Evolutionary conservation across 2,888 invertebrate genomes (phyloP), one percentile per base, ranked within the genome.

Genomic region (Cosmia trapezina): DNA sequence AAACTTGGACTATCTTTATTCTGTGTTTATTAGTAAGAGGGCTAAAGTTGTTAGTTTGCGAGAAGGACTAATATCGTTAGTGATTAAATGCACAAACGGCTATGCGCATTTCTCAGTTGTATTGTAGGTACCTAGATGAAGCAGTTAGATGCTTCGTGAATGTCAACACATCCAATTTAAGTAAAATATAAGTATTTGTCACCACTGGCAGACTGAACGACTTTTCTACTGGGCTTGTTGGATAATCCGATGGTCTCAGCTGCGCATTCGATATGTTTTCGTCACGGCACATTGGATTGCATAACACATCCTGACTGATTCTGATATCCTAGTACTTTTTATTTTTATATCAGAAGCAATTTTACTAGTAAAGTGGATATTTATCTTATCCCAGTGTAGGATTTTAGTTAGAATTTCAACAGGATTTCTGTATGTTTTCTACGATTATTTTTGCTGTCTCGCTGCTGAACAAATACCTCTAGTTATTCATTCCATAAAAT

Each of bases 261-360:
- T 70, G 78, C 37, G 54, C 9, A 59, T 54, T 45, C 28, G 33
- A 61, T 45, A 59, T 37, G 17, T 77, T 22, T 54, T 28, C 19
- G 47, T 54, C 37, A 1, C 37, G 22, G 49, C 7, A n/a, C 49
- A 77, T 77, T 54, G 53, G 19, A 61, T 60, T 47, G 8, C 33
- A 11, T 77, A 77, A 54, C 49, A 49, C 19, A 22, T 45, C 28
- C 49, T 51, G 33, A 61, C 70, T 61, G 56, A n/a, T 78, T 2
- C n/a, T 51, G 54, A 51, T 78, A 61, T n/a, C 49, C 37, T 56
- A 33, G 43, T 49, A 70, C 37, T 0, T 14, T 28, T 8, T 76
- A 1, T 37, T 19, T 28, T 9, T 69, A 33, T 22, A 1, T n/a
- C 28, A 47, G 5, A 53, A 45, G 22, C 22, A 53, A 41, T 41